Conservation (phyloP, 2,888 invertebrate genomes). For the Oligia latruncula region DNA sequence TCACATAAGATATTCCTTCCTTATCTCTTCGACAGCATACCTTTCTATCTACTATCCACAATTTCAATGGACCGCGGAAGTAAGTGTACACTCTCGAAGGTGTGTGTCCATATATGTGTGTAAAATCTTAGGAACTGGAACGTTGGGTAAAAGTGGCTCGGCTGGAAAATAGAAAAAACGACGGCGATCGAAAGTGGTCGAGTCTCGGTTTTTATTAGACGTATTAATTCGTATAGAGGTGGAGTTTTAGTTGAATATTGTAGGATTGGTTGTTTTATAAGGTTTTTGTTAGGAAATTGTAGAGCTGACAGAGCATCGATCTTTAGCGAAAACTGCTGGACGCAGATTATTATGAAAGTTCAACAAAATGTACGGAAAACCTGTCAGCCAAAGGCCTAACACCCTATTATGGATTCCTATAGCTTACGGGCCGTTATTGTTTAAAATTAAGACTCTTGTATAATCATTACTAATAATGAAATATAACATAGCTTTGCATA, state of each 20-base stretch:
- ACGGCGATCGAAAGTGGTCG: slow-evolving; percentile 68
- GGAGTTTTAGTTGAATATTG: slow-evolving; percentile 23
- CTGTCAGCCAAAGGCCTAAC: not conserved
- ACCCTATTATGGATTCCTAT: too few relatives aligned
- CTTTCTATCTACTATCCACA: slow-evolving; percentile 8
- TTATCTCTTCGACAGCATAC: slow-evolving; percentile 26
- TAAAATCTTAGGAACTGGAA: slow-evolving; percentile 56
- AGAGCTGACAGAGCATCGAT: not conserved
- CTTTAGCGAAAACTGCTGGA: not conserved
- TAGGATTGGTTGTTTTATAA: not conserved
- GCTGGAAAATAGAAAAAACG: slow-evolving; percentile 67
- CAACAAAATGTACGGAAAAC: not conserved
- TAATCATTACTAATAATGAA: too few relatives aligned
- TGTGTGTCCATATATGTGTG: slow-evolving; percentile 63
- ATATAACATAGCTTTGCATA: too few relatives aligned
- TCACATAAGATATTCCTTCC: slow-evolving; percentile 30
- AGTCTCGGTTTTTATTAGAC: slow-evolving; percentile 45
- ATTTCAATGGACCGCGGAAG: slow-evolving; percentile 51
- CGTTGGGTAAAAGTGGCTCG: slow-evolving; percentile 71
- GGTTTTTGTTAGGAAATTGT: slow-evolving; percentile 11
- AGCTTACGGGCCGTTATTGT: too few relatives aligned
- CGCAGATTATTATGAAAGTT: not conserved
- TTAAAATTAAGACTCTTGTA: too few relatives aligned
- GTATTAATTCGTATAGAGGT: slow-evolving; percentile 41
- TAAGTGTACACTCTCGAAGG: slow-evolving; percentile 33